These are phyloP conservation scores for Tribolium freemani DNA, from an alignment of 2,888 invertebrate species.

Conservation along the genomic window DNA sequence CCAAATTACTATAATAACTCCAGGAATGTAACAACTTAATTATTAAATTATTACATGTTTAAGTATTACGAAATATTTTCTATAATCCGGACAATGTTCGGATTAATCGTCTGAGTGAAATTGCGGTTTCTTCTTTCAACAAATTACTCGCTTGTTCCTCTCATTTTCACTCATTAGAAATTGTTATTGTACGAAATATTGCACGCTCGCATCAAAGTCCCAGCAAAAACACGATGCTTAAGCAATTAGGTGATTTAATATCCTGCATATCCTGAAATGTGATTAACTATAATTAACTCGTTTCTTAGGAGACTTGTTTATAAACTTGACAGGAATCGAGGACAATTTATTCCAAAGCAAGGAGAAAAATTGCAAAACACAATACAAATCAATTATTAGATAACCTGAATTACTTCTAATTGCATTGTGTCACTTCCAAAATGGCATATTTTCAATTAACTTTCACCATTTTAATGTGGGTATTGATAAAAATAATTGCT, in stretches of 20 bases:
- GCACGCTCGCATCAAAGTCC: background rate
- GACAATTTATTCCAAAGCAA: background rate
- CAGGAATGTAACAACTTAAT: constrained; percentile 21
- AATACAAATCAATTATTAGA: background rate
- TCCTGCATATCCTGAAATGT: constrained; percentile 2
- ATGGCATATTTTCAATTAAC: background rate
- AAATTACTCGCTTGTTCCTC: background rate
- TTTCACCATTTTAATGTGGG: background rate
- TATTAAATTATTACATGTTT: background rate
- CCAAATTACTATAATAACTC: constrained; percentile 4
- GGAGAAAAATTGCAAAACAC: background rate
- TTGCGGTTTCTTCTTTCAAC: background rate
- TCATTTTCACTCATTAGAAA: background rate
- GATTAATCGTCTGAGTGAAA: background rate
- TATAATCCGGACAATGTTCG: background rate
- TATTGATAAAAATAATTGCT: background rate
- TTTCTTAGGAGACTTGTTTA: background rate
- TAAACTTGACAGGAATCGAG: background rate
- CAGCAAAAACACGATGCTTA: background rate
- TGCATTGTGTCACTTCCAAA: background rate
- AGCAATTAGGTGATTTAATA: background rate
- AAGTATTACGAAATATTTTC: background rate
- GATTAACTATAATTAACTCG: constrained; percentile 1
- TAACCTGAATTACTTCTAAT: background rate
- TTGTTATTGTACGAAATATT: background rate